Conservation (phyloP, 2,888 invertebrate genomes). For the Branchipolynoe longqiensis region DNA sequence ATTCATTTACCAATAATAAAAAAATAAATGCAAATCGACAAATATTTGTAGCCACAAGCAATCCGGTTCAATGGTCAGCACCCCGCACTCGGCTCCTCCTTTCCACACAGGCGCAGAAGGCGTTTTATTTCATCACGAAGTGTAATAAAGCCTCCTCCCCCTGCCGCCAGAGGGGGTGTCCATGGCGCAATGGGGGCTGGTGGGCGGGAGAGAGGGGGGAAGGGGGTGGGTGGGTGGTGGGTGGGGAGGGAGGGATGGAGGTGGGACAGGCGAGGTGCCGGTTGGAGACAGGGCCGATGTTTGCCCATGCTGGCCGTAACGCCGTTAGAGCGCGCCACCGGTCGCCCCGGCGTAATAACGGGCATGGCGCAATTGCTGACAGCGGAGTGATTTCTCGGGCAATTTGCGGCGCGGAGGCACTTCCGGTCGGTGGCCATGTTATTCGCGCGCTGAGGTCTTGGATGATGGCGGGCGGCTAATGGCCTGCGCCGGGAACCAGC, state of each 20-base stretch:
- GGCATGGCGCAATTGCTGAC: conserved; percentile 5
- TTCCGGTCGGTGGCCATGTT: background rate
- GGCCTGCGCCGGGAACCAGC: no score
- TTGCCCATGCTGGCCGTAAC: background rate
- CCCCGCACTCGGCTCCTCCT: background rate
- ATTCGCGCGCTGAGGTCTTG: background rate
- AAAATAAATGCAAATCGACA: no score
- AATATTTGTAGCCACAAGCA: no score
- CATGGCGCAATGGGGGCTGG: background rate
- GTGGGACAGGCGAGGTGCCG: background rate
- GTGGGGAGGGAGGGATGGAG: background rate
- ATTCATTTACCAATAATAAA: no score
- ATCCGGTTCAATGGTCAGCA: no score
- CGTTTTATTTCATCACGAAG: conserved; percentile 40
- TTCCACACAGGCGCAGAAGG: background rate
- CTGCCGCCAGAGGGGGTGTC: background rate
- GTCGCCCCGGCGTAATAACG: conserved; percentile 15
- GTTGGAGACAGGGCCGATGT: no score
- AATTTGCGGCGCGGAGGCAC: background rate
- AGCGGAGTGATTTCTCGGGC: conserved; percentile 43
- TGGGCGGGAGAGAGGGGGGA: background rate
- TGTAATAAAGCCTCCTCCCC: background rate
- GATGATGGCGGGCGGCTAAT: background rate
- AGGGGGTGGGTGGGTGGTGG: background rate
- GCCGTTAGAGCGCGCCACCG: background rate